These are phyloP conservation scores for Brachycybe producta DNA, from an alignment of 2,888 invertebrate species.

Conservation along the genomic window DNA sequence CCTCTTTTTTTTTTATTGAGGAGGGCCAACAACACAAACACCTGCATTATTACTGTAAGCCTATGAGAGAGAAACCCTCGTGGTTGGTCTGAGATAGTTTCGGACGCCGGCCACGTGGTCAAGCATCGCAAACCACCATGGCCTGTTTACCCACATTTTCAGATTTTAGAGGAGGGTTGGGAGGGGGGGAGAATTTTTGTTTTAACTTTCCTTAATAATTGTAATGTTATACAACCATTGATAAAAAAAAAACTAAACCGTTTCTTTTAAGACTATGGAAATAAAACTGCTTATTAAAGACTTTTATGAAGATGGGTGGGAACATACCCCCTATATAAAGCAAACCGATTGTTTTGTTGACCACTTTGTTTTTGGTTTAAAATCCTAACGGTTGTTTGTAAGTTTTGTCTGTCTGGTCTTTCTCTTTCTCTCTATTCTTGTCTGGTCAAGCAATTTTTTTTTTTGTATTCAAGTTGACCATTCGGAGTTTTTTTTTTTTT, in stretches of 20 bases:
- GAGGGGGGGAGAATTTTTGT: too few species aligned
- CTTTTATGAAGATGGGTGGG: background rate
- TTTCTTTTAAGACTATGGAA: background rate
- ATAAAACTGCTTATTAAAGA: background rate
- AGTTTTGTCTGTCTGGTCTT: background rate
- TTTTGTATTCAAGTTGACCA: too few species aligned
- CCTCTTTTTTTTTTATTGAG: too few species aligned
- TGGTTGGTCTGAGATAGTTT: slow-evolving; percentile 1
- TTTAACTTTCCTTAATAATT: slow-evolving; percentile 10
- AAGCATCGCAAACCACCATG: slow-evolving; percentile 3
- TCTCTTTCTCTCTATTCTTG: background rate
- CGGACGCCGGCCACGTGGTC: slow-evolving; percentile 16
- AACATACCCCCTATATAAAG: background rate
- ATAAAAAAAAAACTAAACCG: slow-evolving; percentile 6
- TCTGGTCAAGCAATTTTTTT: too few species aligned
- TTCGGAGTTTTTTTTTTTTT: too few species aligned
- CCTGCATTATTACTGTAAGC: background rate
- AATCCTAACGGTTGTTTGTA: background rate
- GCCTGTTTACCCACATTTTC: slow-evolving; percentile 19
- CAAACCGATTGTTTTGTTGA: background rate
- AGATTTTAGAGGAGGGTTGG: too few species aligned
- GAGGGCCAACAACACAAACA: too few species aligned
- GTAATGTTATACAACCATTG: too few species aligned
- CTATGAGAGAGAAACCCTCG: slow-evolving; percentile 3
- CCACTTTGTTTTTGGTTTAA: background rate